Evolutionary conservation across 1,140 invertebrate genomes (phyloP).

Genomic region (Halictus rubicundus): DNA sequence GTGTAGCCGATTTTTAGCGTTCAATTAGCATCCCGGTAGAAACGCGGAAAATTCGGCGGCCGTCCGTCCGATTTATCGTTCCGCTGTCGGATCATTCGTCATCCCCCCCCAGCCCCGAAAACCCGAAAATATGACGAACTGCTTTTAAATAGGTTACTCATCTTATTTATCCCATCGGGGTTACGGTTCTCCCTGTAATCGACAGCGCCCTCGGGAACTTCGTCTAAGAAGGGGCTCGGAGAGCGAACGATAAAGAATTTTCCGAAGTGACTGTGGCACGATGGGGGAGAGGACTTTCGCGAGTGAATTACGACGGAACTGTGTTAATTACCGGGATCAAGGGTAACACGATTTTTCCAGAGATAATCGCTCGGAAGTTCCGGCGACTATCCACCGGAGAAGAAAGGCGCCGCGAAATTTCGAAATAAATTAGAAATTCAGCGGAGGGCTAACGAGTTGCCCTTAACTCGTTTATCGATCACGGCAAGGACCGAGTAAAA

Average conservation of each 20-base stretch:
- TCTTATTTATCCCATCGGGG: conserved; percentile 6
- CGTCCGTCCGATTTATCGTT: neutral
- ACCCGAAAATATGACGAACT: neutral
- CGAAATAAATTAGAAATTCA: neutral
- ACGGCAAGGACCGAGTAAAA: too few species aligned
- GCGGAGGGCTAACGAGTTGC: neutral
- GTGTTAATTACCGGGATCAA: conserved; percentile 30
- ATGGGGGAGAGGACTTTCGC: neutral
- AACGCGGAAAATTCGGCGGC: neutral
- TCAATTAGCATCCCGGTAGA: too few species aligned
- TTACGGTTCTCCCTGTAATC: neutral
- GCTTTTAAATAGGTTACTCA: conserved; percentile 27
- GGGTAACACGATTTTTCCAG: neutral
- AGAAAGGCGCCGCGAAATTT: neutral
- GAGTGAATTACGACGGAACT: conserved; percentile 23
- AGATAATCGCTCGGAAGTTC: neutral
- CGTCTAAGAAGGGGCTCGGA: too few species aligned
- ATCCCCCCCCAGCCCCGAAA: neutral
- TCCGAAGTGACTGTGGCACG: conserved; percentile 6
- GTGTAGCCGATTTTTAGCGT: too few species aligned
- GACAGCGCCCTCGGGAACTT: neutral
- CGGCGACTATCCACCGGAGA: neutral
- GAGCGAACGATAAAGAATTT: conserved; percentile 21
- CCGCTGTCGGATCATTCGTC: neutral
- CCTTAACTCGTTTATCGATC: neutral